Evolutionary conservation across 2,797 vertebrate genomes (phyloP), one percentile per base, ranked within the genome.

Genomic region (Gastrophryne carolinensis): DNA sequence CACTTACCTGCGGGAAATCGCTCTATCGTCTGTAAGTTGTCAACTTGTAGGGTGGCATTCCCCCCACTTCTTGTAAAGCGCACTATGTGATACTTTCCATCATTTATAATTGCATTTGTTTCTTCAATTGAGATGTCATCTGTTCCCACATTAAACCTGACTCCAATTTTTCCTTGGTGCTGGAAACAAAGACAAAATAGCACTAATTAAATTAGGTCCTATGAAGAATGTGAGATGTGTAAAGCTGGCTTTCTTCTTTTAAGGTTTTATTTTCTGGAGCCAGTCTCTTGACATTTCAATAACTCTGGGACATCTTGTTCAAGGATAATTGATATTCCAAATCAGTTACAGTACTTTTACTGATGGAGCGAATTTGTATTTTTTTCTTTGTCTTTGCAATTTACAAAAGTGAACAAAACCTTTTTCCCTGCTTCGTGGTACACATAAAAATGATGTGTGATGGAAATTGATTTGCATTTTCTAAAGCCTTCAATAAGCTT

Each of bases 61-160:
- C 97, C 97, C 50, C 97, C 97, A 84, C 96, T 99, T 88, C 97
- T 89, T 1, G 96, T 98, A 91, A 99, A 99, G 89, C 96, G 96
- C 83, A 98, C 96, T 91, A 98, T 93, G 80, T 99, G 97, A 92
- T 98, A 98, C 88, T 98, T 98, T 79, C 97, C 97, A 79, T 98
- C 97, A 80, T 99, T 99, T 88, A 98, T 96, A 91, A 98, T 96
- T 86, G 96, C 96, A 86, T 94, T 92, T 72, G 94, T 95, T 88
- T 99, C 97, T 87, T 98, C 95, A 41, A 98, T 98, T 83, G 97
- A 93, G 86, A 99, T 99, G 93, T 99, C 97, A 75, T 98, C 96
- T 56, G 96, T 98, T 82, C 97, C 97, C 74, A 99, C 97, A 83
- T 99, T 99, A 89, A 99, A 98, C 79, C 98, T 96, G 86, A 98